Base-by-base conservation (phyloP, 2,797 vertebrate species). In the Meriones psammophilus region DNA sequence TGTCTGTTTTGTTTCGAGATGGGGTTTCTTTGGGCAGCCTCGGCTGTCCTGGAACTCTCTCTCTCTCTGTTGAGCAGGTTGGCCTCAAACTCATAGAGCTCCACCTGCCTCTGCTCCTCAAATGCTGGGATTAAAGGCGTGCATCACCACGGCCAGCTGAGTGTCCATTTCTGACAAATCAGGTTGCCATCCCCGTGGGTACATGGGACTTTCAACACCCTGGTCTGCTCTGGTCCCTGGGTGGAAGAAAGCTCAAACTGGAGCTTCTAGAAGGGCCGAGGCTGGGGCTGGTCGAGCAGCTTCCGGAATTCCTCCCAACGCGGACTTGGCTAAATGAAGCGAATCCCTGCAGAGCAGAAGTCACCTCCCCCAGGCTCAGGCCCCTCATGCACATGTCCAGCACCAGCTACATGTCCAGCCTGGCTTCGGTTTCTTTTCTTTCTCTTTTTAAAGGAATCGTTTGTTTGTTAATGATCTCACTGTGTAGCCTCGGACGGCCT, bases 351-450 rank as follows among this genome's bases (percentile, higher is more conserved):
- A 13, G 87, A 30, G 73, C 33, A 13, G 87, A 30, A 8, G 73
- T 78, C 74, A 18, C n/a, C 33, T 58, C 33, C 46, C 22, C 30
- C 39, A 83, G 14, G 58, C 30, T 78, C 17, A 1, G 14, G 15
- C 2, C 46, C n/a, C 50, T 89, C 26, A 3, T 6, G n/a, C 5
- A 13, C 24, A 46, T 1, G 3, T 24, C 26, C 15, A 0, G 7
- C 62, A 54, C 54, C 0, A 0, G 68, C 3, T 3, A 10, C 0
- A 1, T 78, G 36, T 36, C 0, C 0, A 66, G 14, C 58, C 54
- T 50, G 54, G 54, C 62, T 66, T 81, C 62, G 69, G 66, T 20
- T 69, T 24, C 86, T 56, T 76, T 46, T 17, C 56, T 58, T 58
- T 58, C 50, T 50, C 39, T 33, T 84, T 66, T 18, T 22, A 84